Evolutionary conservation across 2,888 invertebrate species (phyloP), one percentile per base, ranked within the genome.

Genomic region (Orthonevra nobilis): DNA sequence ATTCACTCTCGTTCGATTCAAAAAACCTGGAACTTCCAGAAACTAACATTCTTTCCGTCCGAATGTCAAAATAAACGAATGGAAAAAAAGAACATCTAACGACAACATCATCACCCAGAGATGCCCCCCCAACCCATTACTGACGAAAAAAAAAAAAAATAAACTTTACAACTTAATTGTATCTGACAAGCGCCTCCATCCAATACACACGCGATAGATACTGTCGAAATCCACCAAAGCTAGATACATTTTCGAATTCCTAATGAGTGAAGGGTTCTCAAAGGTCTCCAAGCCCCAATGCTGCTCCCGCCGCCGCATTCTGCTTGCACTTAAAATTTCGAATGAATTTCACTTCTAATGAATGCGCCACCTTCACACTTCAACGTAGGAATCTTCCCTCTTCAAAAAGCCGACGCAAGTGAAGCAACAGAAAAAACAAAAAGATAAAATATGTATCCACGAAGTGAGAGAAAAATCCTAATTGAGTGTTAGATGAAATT

Each of bases 401-500:
- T n/a, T n/a, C n/a, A n/a, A n/a, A n/a, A n/a, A n/a, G n/a, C n/a
- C n/a, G n/a, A n/a, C n/a, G n/a, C n/a, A n/a, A n/a, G n/a, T 5
- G 23, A 23, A 23, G 23, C 5, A 5, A 10, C 52, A 6, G 30
- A 50, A 20, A 30, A 20, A 48, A 34, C 28, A 28, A 52, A 34
- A 32, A 36, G 34, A 56, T 56, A 54, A 52, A 60, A 52, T 38
- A 38, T 38, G 23, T 69, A 48, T 63, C 56, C 28, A 28, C 42
- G 32, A 61, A 58, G 75, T 61, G 63, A 50, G 70, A 72, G 50
- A 60, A 70, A 44, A 72, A 70, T 70, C 32, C 77, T 77, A 77
- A 77, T 72, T 64, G 77, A 77, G 77, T 77, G 77, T 77, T 72
- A 58, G 64, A 70, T 32, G 30, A 77, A 72, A 77, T 72, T 64